Percentiles rank a stretch among this genome's conserved stretches.
Conservation (phyloP, 2,797 vertebrate species). For the Megalops cyprinoides region DNA sequence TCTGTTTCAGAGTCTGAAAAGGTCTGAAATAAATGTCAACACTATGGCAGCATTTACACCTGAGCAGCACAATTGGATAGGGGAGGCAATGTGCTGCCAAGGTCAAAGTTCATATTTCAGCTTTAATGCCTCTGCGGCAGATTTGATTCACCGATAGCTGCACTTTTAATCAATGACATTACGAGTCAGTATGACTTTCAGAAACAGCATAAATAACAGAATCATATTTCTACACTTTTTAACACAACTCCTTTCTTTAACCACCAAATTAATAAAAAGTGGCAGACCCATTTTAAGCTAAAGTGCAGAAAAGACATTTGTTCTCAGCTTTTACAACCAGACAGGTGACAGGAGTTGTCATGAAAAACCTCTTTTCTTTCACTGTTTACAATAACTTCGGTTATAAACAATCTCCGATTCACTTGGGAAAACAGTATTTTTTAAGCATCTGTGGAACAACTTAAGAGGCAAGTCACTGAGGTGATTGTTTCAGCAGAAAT, state of each 20-base stretch:
- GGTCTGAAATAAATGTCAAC: not conserved
- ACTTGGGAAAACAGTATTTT: not conserved
- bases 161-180: not conserved
- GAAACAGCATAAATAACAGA: not conserved
- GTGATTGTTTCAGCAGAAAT: conserved; percentile 34
- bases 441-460: conserved; percentile 25
- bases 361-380: conserved; percentile 8
- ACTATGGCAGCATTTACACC: not conserved
- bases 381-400: conserved; percentile 10
- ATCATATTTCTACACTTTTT: not conserved
- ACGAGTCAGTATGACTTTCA: conserved; percentile 8
- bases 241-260: not conserved
- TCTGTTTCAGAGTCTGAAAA: not conserved
- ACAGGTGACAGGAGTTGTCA: not conserved
- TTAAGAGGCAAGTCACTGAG: conserved; percentile 20
- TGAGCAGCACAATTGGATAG: not conserved
- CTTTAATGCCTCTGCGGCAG: not conserved
- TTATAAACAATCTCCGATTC: conserved; percentile 25
- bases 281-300: not conserved
- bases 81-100: not conserved
- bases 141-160: not conserved
- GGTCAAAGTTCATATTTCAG: not conserved
- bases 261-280: not conserved
- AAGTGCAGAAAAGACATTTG: not conserved
- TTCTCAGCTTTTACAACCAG: not conserved